Conservation (phyloP, 2,888 invertebrate genomes). For the Hermaeophaga mercurialis region DNA sequence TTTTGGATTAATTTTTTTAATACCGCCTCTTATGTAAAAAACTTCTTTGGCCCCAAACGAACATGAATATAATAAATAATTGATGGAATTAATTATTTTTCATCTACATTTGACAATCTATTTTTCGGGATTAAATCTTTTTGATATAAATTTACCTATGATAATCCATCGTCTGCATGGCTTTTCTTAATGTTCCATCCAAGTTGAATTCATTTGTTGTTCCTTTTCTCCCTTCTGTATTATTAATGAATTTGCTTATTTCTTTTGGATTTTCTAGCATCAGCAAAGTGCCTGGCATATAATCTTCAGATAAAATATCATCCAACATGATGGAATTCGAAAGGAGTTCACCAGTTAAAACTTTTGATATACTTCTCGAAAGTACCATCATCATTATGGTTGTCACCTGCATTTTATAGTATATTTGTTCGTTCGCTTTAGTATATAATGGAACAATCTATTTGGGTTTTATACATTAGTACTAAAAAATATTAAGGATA, state of each 20-base stretch:
- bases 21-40: no score
- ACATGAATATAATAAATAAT: no score
- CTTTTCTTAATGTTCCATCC: conserved; percentile 67
- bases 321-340: conserved; percentile 59
- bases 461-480: no score
- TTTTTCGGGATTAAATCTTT: no score
- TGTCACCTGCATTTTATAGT: not conserved
- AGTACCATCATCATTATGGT: not conserved
- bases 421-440: no score
- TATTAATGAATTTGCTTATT: conserved; percentile 22
- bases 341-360: conserved; percentile 10
- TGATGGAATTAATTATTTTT: no score
- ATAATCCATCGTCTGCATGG: conserved; percentile 68
- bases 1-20: no score
- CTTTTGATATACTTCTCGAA: not conserved
- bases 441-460: no score
- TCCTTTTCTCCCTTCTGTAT: not conserved
- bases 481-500: no score
- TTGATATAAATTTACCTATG: conserved; percentile 69
- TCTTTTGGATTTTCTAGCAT: conserved; percentile 56
- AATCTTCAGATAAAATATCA: conserved; percentile 71
- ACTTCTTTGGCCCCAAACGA: no score
- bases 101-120: no score
- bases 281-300: conserved; percentile 71
- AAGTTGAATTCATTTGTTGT: conserved; percentile 11